A percentile compares a stretch with the other conserved stretches of the same genome.
Conservation (phyloP, 2,888 invertebrate genomes). For the Cremastinae sp. region DNA sequence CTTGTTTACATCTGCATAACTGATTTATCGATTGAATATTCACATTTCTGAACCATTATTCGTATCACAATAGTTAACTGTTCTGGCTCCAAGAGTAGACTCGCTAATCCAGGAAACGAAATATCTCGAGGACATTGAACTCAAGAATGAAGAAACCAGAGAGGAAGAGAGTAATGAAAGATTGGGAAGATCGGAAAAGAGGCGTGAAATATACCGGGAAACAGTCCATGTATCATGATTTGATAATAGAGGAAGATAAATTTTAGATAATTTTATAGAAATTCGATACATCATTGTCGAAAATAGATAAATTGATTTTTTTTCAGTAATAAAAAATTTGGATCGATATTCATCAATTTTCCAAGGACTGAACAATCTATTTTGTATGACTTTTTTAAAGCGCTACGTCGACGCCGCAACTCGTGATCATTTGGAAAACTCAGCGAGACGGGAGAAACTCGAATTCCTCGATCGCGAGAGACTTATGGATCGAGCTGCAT, state of each 20-base stretch:
- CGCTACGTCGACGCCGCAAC: conserved; percentile 49
- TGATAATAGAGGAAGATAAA: conserved; percentile 15
- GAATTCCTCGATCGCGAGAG: conserved; percentile 56
- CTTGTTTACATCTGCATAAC: too few relatives aligned
- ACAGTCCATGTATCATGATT: conserved; percentile 59
- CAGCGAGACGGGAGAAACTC: conserved; percentile 51
- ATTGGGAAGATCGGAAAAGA: conserved; percentile 52
- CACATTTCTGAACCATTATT: too few relatives aligned
- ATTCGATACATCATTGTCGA: too few relatives aligned
- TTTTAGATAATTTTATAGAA: conserved; percentile 9
- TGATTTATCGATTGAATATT: too few relatives aligned
- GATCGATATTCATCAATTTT: too few relatives aligned
- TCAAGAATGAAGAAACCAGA: conserved; percentile 42
- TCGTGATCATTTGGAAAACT: conserved; percentile 39
- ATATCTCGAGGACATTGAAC: conserved; percentile 52
- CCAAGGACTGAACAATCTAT: too few relatives aligned
- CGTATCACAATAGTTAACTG: conserved; percentile 32
- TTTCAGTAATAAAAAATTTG: neutral
- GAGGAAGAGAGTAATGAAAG: conserved; percentile 28
- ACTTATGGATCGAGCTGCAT: conserved; percentile 64
- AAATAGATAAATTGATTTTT: too few relatives aligned
- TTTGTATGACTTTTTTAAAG: conserved; percentile 47
- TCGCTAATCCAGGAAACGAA: conserved; percentile 51
- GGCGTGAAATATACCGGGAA: conserved; percentile 49
- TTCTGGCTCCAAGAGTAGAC: conserved; percentile 54